These are phyloP conservation scores for Sylvicola cinctus DNA, from an alignment of 2,888 invertebrate genomes.

Conservation along the genomic window DNA sequence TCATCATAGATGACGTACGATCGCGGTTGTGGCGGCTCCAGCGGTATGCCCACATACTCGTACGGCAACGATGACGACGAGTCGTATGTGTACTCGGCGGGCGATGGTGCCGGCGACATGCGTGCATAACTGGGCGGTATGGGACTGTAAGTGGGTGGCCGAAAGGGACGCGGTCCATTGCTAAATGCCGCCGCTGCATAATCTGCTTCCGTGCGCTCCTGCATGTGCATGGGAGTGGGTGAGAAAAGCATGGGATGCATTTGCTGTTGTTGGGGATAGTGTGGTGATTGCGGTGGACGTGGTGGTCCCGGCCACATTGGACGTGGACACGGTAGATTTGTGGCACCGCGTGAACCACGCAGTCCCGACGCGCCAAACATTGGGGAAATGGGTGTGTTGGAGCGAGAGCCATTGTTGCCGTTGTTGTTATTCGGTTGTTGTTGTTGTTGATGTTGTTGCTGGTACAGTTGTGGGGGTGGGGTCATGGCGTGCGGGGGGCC, in stretches of 20 bases:
- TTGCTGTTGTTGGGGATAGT: not conserved
- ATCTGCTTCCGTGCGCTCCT: too few species aligned
- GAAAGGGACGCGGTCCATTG: conserved; percentile 2
- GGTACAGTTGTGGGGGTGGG: too few species aligned
- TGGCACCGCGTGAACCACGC: conserved; percentile 25
- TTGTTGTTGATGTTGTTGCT: too few species aligned
- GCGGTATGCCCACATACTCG: conserved; percentile 52
- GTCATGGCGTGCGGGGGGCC: conserved; percentile 11
- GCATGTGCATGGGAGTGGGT: conserved; percentile 30
- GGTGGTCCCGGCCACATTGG: conserved; percentile 36
- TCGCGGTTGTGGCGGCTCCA: conserved; percentile 50
- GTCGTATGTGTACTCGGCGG: conserved; percentile 21
- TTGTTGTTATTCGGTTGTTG: too few species aligned
- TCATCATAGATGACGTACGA: conserved; percentile 36
- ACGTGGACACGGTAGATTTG: conserved; percentile 42
- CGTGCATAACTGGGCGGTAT: not conserved
- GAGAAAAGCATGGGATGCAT: not conserved
- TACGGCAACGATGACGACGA: conserved; percentile 33
- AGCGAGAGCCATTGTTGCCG: too few species aligned
- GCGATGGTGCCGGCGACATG: conserved; percentile 19
- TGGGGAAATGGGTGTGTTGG: conserved; percentile 32
- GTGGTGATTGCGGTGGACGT: conserved; percentile 23
- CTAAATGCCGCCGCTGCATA: conserved; percentile 11
- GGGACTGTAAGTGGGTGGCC: not conserved
- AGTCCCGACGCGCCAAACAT: conserved; percentile 22